Base-by-base conservation (phyloP, 2,113 vertebrate genomes). In the Illadopsis cleaveri region DNA sequence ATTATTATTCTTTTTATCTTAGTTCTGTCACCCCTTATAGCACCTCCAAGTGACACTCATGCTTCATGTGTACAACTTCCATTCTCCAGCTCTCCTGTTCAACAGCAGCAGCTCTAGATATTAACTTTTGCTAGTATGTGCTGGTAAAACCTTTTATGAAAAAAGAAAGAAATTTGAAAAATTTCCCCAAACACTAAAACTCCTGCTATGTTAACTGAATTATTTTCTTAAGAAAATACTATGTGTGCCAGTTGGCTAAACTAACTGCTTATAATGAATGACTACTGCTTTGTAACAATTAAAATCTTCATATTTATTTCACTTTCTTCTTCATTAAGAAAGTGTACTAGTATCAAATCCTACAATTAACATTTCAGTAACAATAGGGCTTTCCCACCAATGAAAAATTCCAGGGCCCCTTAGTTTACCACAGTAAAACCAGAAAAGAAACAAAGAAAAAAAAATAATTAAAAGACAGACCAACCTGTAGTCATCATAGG, bases 401-500 rank as follows among this genome's bases (percentile, higher is more conserved):
- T 31, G 28, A 77, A 69, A 87, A 64, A 51, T 71, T 84, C 72
- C 65, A 87, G 68, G 57, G 60, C 12, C 80, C 68, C 77, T 50
- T 12, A 51, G 53, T 65, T 60, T 68, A 87, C n/a, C 77, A n/a
- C 3, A 44, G 9, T 11, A n/a, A 56, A 20, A 57, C 30, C 48
- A 66, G 51, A 10, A 56, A 51, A 40, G 20, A 12, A 51, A 71
- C 44, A 69, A 24, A 53, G 50, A 28, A 45, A 33, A 9, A 48
- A 64, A 47, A 38, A 28, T 7, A 33, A 15, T 91, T 64, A 80
- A 90, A 86, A 85, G 45, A 53, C 53, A 94, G 91, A 99, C 99
- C 96, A 95, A 99, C 99, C 99, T 99, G 99, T 99, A 99, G 98
- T 99, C 99, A 11, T 99, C 99, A 40, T 99, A 99, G 72, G 99